These are phyloP conservation scores for Drosophila nigritarsus DNA, from an alignment of 2,888 invertebrate species.

Conservation along the genomic window DNA sequence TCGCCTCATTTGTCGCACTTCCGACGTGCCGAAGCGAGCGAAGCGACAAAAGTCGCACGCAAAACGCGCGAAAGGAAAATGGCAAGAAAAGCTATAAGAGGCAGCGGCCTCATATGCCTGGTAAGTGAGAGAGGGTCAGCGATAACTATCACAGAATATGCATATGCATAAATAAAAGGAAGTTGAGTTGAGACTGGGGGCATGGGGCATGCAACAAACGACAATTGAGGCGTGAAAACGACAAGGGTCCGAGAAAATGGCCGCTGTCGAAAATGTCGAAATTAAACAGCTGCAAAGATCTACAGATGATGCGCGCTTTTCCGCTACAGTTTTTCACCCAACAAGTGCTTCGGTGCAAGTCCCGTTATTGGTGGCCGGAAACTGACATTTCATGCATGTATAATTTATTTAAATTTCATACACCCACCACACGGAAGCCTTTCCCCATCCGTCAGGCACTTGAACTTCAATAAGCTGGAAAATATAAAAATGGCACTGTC, in stretches of 20 bases:
- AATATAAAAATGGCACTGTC: slow-evolving; percentile 19
- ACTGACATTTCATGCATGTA: slow-evolving; percentile 24
- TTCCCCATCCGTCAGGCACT: slow-evolving; percentile 9
- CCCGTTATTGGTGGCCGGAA: slow-evolving; percentile 13
- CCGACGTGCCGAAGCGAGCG: slow-evolving; percentile 40
- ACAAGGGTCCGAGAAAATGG: slow-evolving; percentile 45
- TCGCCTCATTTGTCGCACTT: slow-evolving; percentile 63
- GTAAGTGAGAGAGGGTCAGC: slow-evolving; percentile 38
- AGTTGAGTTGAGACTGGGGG: background rate
- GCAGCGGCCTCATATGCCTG: slow-evolving; percentile 22
- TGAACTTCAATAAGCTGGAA: slow-evolving; percentile 56
- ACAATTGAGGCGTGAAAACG: slow-evolving; percentile 57
- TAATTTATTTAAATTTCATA: slow-evolving; percentile 46
- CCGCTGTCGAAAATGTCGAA: slow-evolving; percentile 19
- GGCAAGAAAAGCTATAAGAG: slow-evolving; percentile 17
- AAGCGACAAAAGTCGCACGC: slow-evolving; percentile 45
- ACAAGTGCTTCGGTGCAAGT: background rate
- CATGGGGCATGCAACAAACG: slow-evolving; percentile 10
- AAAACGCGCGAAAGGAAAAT: slow-evolving; percentile 36
- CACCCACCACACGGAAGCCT: slow-evolving; percentile 26
- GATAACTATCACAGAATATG: slow-evolving; percentile 13
- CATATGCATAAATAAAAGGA: slow-evolving; percentile 16
- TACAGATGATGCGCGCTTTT: slow-evolving; percentile 43
- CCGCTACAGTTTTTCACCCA: slow-evolving; percentile 15
- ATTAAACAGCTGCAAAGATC: slow-evolving; percentile 22